Base-by-base conservation (phyloP, 2,888 invertebrate species). In the Phyllotreta cruciferae region DNA sequence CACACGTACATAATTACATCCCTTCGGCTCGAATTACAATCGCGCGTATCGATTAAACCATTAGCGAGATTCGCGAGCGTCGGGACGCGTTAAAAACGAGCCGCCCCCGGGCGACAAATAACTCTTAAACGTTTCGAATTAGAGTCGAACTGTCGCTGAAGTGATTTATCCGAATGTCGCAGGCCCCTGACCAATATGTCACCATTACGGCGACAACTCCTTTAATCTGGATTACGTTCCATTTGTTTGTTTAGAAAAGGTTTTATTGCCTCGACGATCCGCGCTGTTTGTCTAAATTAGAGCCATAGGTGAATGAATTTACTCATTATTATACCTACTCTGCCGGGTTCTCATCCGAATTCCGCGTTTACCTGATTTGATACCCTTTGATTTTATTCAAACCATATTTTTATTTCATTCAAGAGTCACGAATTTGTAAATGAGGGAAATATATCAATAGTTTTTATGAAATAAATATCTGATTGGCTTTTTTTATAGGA, bases 191-290 rank as follows among this genome's bases (percentile, higher is more conserved):
- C 70, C 71, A 70, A 71, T 71, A 73, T 71, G 71, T 72, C 71
- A 79, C 78, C 71, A 79, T 79, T 79, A 79, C 70, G 64, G 69
- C 63, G 74, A 75, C 75, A 75, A 70, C 70, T 74, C 65, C 73
- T 73, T 76, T 77, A 77, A 77, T 77, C 76, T 74, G 76, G 77
- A 76, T 77, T 76, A 77, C 70, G 62, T 53, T 70, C 73, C 75
- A 77, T 77, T 77, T 77, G 76, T 75, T 77, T 75, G 75, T 73
- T 74, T 71, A 70, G 71, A 69, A 71, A 24, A 71, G 68, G 68
- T 71, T 76, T 76, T 76, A 76, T 76, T 76, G 75, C 75, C 47
- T 69, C 54, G 66, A 64, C 64, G 67, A 69, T 70, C 66, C 61
- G 42, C 58, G 66, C 55, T 62, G 67, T 70, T 66, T 63, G 54